Percentiles rank a stretch among this genome's conserved stretches.
Conservation (phyloP, 2,888 invertebrate genomes). For the Ashinkailepas kermadecensis region DNA sequence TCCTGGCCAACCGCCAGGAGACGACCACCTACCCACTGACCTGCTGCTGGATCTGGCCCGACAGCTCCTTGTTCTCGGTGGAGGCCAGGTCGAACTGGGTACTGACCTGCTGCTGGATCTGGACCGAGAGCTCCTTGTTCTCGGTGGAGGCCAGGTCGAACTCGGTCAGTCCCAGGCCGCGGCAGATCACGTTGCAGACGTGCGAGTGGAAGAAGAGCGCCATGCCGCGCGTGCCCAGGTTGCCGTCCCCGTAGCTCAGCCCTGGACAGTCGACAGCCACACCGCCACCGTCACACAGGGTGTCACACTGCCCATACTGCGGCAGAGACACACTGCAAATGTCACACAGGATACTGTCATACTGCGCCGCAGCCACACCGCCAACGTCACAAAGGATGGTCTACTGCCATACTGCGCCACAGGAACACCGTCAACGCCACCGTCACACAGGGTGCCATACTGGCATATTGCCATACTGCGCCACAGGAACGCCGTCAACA, state of each 20-base stretch:
- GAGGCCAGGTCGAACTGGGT: conserved; percentile 48
- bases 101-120: background rate
- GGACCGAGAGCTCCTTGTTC: conserved; percentile 27
- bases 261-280: conserved; percentile 31
- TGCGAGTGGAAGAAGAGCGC: conserved; percentile 53
- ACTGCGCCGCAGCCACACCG: background rate
- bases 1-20: no score
- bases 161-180: conserved; percentile 45
- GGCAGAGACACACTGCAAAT: no score
- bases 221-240: conserved; percentile 51
- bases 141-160: conserved; percentile 49
- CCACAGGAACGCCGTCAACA: no score
- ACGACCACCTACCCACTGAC: no score
- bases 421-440: no score
- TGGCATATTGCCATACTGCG: no score
- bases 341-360: background rate
- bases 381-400: no score
- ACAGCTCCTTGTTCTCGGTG: conserved; percentile 38
- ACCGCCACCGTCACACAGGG: no score
- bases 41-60: background rate
- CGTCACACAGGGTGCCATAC: no score
- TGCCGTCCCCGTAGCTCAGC: conserved; percentile 49
- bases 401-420: no score
- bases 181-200: conserved; percentile 49
- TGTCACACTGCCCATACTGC: no score